Percentiles rank a stretch among this genome's conserved stretches.
phyloP scores from a whole-genome alignment of 2,888 invertebrate genomes.

The Pammene fasciana region DNA sequence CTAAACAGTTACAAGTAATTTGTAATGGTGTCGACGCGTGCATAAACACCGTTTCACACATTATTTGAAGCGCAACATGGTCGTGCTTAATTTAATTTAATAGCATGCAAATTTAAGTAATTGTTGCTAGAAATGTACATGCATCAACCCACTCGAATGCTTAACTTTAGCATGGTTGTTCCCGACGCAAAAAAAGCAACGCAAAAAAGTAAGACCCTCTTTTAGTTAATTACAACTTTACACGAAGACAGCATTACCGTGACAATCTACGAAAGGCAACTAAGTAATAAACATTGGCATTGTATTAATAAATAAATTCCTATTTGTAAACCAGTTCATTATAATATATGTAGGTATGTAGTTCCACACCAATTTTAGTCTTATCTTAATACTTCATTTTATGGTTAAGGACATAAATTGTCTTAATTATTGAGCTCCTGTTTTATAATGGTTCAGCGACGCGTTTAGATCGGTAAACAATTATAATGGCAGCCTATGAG shows the following conservation, averaged over 20 bases:
- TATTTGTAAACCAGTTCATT: no score
- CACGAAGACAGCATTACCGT: no score
- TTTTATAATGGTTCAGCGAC: not conserved
- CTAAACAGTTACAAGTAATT: not conserved
- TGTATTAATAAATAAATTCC: no score
- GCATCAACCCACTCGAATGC: slow-evolving; percentile 18
- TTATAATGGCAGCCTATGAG: not conserved
- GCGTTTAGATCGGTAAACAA: not conserved
- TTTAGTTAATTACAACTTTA: not conserved
- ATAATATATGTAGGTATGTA: no score
- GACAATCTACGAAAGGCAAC: no score
- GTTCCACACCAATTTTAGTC: no score
- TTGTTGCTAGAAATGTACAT: slow-evolving; percentile 25
- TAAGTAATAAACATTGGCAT: no score
- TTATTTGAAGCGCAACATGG: not conserved
- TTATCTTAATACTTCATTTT: no score
- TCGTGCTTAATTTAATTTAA: slow-evolving; percentile 28
- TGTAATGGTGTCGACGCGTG: not conserved
- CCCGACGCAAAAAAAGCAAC: no score
- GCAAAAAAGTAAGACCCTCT: not conserved
- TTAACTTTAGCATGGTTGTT: slow-evolving; percentile 10
- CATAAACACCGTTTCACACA: not conserved
- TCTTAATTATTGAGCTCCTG: no score
- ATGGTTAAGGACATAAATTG: no score
- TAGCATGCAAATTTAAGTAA: slow-evolving; percentile 29